Conservation (phyloP, 1,140 invertebrate species). For the Calosoma granatense region DNA sequence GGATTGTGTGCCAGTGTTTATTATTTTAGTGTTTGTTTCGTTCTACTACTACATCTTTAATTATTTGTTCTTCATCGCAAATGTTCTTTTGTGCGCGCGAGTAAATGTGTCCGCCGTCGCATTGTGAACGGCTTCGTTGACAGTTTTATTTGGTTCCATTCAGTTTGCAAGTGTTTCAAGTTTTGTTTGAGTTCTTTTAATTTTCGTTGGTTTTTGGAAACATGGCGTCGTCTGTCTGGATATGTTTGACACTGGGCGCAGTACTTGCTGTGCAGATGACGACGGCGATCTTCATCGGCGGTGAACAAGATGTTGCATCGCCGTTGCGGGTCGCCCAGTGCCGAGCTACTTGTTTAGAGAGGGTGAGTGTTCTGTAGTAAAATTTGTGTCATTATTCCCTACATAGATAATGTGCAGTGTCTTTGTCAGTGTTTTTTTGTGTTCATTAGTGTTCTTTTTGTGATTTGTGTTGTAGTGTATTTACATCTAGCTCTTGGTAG, state of each 20-base stretch:
- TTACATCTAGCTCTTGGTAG: too few species aligned
- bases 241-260: constrained; percentile 15
- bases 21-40: not conserved
- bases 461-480: too few species aligned
- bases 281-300: constrained; percentile 28
- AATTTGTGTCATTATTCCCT: too few species aligned
- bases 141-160: not conserved
- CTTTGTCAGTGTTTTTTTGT: too few species aligned
- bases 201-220: not conserved
- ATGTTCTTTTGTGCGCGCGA: not conserved
- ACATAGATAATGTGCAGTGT: too few species aligned
- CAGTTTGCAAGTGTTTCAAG: not conserved
- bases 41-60: not conserved
- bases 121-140: not conserved
- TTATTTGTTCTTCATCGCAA: not conserved
- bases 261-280: constrained; percentile 12
- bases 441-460: too few species aligned
- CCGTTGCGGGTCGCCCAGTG: constrained; percentile 55
- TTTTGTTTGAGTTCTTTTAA: not conserved
- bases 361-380: constrained; percentile 49
- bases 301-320: constrained; percentile 50
- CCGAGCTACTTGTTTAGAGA: constrained; percentile 53
- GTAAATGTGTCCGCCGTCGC: not conserved
- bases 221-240: not conserved
- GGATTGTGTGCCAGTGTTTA: not conserved